Base-by-base conservation (phyloP, 2,113 vertebrate genomes). In the Corythoichthys intestinalis region DNA sequence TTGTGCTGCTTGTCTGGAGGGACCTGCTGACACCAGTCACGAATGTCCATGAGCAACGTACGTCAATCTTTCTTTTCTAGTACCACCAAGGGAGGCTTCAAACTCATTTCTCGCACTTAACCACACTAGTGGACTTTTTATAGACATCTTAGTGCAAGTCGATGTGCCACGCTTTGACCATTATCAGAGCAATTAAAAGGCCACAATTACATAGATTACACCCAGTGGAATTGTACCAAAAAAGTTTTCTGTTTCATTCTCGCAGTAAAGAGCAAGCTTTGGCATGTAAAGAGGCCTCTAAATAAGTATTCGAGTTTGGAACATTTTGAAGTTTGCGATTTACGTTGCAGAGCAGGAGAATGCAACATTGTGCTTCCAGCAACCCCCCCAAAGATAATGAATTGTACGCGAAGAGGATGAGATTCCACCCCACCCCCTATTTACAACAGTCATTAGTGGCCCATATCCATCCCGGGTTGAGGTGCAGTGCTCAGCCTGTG, bases 361-460 rank as follows among this genome's bases (percentile, higher is more conserved):
- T 35, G 47, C 56, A 38, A 60, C 11, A 10, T 34, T 12, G 6
- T 67, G 65, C 10, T 54, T 65, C 61, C 69, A 63, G 63, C 64
- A 64, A 58, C 53, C 56, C 49, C 67, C 15, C 20, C 20, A 28
- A 28, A 64, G 35, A 70, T 81, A 83, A 89, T 81, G 76, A 87
- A 79, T 70, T 59, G 47, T 57, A 74, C 71, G 70, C 48, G 15
- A 61, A 1, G 20, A 28, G 20, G 47, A 65, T 39, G 44, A 28
- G 17, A 12, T 67, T 76, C 66, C 72, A 49, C 49, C 7, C 53
- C 62, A 14, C 50, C 67, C 52, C 39, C 57, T 37, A 56, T 86
- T 91, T 89, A 91, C 77, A 76, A 49, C 77, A 66, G 84, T 91
- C 86, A 92, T 93, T 91, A 92, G 87, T 76, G 54, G 86, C 82